phyloP scores from a whole-genome alignment of 1,140 invertebrate genomes.

The Papilio dardanus region DNA sequence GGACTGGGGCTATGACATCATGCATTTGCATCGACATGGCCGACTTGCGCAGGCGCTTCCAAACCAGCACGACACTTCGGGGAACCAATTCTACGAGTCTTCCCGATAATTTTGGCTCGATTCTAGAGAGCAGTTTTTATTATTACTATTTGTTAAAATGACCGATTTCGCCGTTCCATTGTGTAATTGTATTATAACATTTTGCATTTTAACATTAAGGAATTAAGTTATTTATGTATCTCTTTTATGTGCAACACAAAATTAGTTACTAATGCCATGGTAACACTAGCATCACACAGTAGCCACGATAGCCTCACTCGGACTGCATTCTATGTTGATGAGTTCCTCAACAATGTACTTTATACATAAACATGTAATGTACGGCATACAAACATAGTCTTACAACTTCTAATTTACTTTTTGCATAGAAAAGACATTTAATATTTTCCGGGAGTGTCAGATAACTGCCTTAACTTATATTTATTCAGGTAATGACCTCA shows the following conservation, averaged over 20 bases:
- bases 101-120: neutral
- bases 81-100: neutral
- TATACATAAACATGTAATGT: neutral
- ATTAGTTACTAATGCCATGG: too few relatives aligned
- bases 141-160: neutral
- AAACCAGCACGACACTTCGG: neutral
- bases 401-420: too few relatives aligned
- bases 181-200: too few relatives aligned
- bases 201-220: too few relatives aligned
- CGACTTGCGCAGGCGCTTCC: neutral
- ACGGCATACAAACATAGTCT: too few relatives aligned
- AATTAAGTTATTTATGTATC: too few relatives aligned
- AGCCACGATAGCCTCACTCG: neutral
- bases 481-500: neutral
- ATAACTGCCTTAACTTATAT: neutral
- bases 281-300: too few relatives aligned
- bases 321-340: slow-evolving; percentile 25
- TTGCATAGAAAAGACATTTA: too few relatives aligned
- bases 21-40: slow-evolving; percentile 12
- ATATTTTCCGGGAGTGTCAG: neutral
- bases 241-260: too few relatives aligned
- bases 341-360: neutral
- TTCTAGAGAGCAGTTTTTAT: too few relatives aligned
- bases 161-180: too few relatives aligned
- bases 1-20: slow-evolving; percentile 2